phyloP scores from a whole-genome alignment of 1,140 invertebrate species.

The Zaprionus kolodkinae region DNA sequence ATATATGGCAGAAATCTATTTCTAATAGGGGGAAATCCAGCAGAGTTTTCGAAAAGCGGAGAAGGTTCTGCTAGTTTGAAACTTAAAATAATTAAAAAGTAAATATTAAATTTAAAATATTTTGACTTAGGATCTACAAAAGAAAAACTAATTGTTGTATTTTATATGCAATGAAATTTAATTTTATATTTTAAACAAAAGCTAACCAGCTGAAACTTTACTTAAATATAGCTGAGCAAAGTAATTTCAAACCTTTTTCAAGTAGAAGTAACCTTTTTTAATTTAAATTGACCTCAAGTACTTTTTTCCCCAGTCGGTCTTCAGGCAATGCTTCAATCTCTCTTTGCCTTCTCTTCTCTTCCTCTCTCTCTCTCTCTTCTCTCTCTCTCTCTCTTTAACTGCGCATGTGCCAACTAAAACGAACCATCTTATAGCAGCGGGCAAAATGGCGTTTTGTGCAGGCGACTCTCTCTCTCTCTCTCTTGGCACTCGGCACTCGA shows the following conservation, averaged over 20 bases:
- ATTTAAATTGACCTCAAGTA: neutral
- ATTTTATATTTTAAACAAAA: neutral
- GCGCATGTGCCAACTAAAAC: conserved; percentile 36
- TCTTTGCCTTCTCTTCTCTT: neutral
- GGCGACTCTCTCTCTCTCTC: neutral
- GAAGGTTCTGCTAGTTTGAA: neutral
- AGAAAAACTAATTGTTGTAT: neutral
- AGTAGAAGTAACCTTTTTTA: neutral
- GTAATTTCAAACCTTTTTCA: neutral
- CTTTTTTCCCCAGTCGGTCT: neutral
- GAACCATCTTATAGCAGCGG: conserved; percentile 44
- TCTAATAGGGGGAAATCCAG: neutral
- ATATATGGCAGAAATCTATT: neutral
- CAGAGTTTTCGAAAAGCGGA: neutral
- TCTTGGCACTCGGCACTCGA: no score
- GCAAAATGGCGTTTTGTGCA: conserved; percentile 50
- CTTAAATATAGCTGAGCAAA: neutral
- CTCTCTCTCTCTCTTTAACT: neutral
- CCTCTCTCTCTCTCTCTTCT: neutral
- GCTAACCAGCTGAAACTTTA: no score
- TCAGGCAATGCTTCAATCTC: no score
- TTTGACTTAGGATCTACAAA: no score
- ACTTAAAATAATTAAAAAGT: neutral
- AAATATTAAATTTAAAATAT: neutral
- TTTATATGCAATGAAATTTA: neutral